These are phyloP conservation scores for Conopomorpha cramerella DNA, from an alignment of 1,140 invertebrate genomes.

Conservation along the genomic window DNA sequence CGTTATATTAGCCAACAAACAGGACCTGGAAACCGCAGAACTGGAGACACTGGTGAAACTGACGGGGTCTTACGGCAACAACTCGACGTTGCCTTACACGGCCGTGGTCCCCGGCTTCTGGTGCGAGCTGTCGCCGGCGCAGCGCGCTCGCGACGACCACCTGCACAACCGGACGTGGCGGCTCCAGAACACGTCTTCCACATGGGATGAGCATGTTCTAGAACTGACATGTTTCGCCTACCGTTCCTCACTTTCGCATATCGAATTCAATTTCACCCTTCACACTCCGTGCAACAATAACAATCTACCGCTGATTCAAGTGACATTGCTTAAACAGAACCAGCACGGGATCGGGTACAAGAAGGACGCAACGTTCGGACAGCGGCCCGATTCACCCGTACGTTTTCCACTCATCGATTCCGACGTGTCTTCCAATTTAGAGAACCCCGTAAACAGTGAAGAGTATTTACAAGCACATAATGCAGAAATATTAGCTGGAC, in stretches of 20 bases:
- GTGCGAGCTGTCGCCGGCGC: slow-evolving; percentile 89
- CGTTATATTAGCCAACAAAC: slow-evolving; percentile 44
- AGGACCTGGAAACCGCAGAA: slow-evolving; percentile 33
- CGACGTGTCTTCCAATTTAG: slow-evolving; percentile 57
- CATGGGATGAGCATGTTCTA: slow-evolving; percentile 91
- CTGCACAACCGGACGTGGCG: slow-evolving; percentile 85
- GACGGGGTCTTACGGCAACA: slow-evolving; percentile 53
- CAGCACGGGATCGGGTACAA: slow-evolving; percentile 70
- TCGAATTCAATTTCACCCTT: slow-evolving; percentile 85
- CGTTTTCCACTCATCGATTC: slow-evolving; percentile 61
- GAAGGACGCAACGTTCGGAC: slow-evolving; percentile 46
- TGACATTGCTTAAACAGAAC: slow-evolving; percentile 85
- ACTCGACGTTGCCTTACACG: slow-evolving; percentile 69
- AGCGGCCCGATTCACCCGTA: slow-evolving; percentile 64
- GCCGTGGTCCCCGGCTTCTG: slow-evolving; percentile 91
- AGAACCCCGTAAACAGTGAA: slow-evolving; percentile 78
- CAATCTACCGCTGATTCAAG: slow-evolving; percentile 71
- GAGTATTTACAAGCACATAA: slow-evolving; percentile 85
- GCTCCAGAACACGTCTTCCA: slow-evolving; percentile 82
- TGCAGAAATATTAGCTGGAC: slow-evolving; percentile 88
- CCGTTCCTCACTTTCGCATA: slow-evolving; percentile 76
- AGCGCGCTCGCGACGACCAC: slow-evolving; percentile 81
- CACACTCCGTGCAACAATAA: slow-evolving; percentile 69
- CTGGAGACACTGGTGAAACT: slow-evolving; percentile 38
- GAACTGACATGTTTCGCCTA: slow-evolving; percentile 85